A percentile compares a stretch with the other conserved stretches of the same genome.
Evolutionary conservation across 2,888 invertebrate genomes (phyloP).

Genomic region (Epicampocera succincta): DNA sequence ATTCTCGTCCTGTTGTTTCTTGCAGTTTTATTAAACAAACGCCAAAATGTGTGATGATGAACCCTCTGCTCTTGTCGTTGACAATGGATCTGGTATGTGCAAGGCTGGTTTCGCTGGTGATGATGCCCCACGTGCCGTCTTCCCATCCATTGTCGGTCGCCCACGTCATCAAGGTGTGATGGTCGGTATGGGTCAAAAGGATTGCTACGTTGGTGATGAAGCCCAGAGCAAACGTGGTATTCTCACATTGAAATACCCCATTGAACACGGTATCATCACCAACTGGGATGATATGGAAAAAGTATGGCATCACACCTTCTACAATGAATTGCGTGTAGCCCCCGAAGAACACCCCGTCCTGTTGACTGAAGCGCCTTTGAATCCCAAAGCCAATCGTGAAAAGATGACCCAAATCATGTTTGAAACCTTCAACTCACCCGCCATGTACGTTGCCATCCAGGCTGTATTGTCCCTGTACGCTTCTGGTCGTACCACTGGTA

Average conservation of each 20-base stretch:
- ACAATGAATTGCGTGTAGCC: slow-evolving; percentile 97
- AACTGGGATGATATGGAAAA: slow-evolving; percentile 99
- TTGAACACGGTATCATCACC: slow-evolving; percentile 98
- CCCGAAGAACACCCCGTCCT: slow-evolving; percentile 96
- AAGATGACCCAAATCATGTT: slow-evolving; percentile 98
- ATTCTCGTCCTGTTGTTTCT: slow-evolving; percentile 41
- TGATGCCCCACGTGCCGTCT: slow-evolving; percentile 94
- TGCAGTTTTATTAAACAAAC: slow-evolving; percentile 63
- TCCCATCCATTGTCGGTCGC: slow-evolving; percentile 97
- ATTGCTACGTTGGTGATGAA: slow-evolving; percentile 97
- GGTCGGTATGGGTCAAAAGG: slow-evolving; percentile 99
- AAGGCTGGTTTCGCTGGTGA: slow-evolving; percentile 98
- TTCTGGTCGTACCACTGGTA: slow-evolving; percentile 98
- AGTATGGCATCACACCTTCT: slow-evolving; percentile 99
- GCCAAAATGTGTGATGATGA: slow-evolving; percentile 93
- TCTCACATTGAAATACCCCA: slow-evolving; percentile 97
- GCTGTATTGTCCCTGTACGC: slow-evolving; percentile 96
- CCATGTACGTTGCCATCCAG: slow-evolving; percentile 97
- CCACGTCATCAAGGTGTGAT: slow-evolving; percentile 97
- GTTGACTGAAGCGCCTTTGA: slow-evolving; percentile 93
- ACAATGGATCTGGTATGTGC: slow-evolving; percentile 99
- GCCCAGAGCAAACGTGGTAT: slow-evolving; percentile 98
- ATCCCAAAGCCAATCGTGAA: slow-evolving; percentile 94
- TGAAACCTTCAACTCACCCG: slow-evolving; percentile 95
- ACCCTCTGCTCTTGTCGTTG: slow-evolving; percentile 95